These are phyloP conservation scores for Pegea sp. DNA, from an alignment of 23 tunicate genomes.

Conservation along the genomic window DNA sequence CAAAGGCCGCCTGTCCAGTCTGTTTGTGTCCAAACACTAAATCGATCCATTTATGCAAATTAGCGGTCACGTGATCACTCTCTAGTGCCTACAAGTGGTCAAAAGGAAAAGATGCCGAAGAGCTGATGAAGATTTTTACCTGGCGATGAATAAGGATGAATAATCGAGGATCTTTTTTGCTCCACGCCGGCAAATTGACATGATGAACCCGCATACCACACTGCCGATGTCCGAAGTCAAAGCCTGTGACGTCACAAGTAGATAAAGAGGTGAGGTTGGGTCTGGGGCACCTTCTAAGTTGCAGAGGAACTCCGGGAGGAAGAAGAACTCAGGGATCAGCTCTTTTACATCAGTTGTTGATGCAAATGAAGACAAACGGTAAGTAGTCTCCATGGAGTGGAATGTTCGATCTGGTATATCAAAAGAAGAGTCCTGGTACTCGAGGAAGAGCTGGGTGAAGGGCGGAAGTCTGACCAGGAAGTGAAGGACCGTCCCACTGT, in stretches of 20 bases:
- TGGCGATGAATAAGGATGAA: conserved; percentile 86
- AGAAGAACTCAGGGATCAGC: conserved; percentile 91
- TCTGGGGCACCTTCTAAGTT: conserved; percentile 51
- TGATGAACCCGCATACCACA: conserved; percentile 80
- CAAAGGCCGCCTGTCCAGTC: conserved; percentile 62
- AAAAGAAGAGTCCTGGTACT: conserved; percentile 78
- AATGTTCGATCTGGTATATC: conserved; percentile 97
- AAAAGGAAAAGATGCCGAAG: not conserved
- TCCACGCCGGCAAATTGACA: conserved; percentile 84
- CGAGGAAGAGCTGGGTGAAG: conserved; percentile 76
- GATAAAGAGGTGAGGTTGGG: not conserved
- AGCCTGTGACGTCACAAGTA: conserved; percentile 13
- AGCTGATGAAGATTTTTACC: conserved; percentile 6
- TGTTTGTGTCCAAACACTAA: conserved; percentile 93
- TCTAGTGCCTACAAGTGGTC: conserved; percentile 52
- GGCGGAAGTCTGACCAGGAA: conserved; percentile 96
- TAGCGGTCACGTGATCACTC: conserved; percentile 53
- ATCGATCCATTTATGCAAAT: conserved; percentile 77
- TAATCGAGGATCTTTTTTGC: conserved; percentile 54
- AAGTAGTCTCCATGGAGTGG: conserved; percentile 95
- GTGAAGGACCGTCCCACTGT: conserved; percentile 81
- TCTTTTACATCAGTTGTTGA: conserved; percentile 95
- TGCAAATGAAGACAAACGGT: conserved; percentile 40
- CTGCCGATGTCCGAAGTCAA: conserved; percentile 85
- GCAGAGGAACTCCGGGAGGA: conserved; percentile 87